Percentiles rank a stretch among this genome's conserved stretches.
These are phyloP conservation scores for Oncopodura yosiiana DNA, from an alignment of 1,140 invertebrate genomes.

Conservation along the genomic window DNA sequence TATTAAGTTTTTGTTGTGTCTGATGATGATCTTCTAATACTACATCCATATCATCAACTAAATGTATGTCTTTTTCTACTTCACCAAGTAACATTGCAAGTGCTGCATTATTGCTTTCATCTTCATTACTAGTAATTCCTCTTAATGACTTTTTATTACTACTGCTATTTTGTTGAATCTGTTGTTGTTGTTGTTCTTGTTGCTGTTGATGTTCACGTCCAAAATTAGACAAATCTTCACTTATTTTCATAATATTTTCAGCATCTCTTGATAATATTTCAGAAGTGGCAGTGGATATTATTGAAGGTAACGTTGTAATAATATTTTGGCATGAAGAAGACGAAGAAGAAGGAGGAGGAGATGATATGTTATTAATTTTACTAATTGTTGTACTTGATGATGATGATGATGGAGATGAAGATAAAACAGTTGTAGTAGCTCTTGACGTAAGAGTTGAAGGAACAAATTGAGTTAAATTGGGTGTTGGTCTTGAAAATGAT, in stretches of 20 bases:
- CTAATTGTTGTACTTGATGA: background rate
- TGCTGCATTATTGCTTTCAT: slow-evolving; percentile 14
- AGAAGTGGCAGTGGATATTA: background rate
- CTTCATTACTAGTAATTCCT: background rate
- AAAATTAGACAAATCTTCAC: slow-evolving; percentile 31
- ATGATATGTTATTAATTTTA: slow-evolving; percentile 5
- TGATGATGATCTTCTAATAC: slow-evolving; percentile 14
- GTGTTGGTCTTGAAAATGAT: slow-evolving; percentile 30
- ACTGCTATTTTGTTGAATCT: too few relatives aligned
- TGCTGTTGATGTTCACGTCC: slow-evolving; percentile 24
- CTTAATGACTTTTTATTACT: too few relatives aligned
- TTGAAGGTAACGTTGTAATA: background rate
- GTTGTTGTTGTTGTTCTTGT: slow-evolving; percentile 4
- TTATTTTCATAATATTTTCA: slow-evolving; percentile 32
- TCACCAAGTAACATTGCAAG: slow-evolving; percentile 24
- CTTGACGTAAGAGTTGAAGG: too few relatives aligned
- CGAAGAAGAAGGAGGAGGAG: background rate
- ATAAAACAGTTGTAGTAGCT: too few relatives aligned
- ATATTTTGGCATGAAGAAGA: background rate
- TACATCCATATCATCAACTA: slow-evolving; percentile 27
- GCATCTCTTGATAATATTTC: slow-evolving; percentile 29
- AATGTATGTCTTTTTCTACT: slow-evolving; percentile 21
- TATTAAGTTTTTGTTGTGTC: too few relatives aligned
- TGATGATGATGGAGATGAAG: background rate
- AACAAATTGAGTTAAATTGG: background rate